A percentile compares a stretch with the other conserved stretches of the same genome.
These are phyloP conservation scores for Cordilura impudica DNA, from an alignment of 2,888 invertebrate genomes.

Conservation along the genomic window DNA sequence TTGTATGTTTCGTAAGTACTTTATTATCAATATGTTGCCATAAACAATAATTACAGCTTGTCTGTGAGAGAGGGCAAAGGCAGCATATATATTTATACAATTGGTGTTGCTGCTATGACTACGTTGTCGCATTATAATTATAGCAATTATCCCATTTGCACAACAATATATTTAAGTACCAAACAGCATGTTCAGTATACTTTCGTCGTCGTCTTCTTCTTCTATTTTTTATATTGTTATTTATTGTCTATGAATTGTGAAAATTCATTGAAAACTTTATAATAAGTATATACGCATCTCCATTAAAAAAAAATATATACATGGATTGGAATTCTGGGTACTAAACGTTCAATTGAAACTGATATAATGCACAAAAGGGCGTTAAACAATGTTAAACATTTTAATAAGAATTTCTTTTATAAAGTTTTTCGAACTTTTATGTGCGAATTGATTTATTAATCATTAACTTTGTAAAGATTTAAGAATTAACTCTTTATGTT, in stretches of 20 bases:
- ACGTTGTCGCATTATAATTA: slow-evolving; percentile 3
- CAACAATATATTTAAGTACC: background rate
- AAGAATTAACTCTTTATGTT: too few species aligned
- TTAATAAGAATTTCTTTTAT: too few species aligned
- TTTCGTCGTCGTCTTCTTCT: background rate
- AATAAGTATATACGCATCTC: background rate
- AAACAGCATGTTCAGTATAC: slow-evolving; percentile 2
- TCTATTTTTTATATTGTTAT: background rate
- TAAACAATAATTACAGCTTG: slow-evolving; percentile 36
- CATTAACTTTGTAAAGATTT: too few species aligned
- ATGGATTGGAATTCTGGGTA: background rate
- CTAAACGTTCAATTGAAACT: background rate
- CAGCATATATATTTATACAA: background rate
- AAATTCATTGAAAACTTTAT: background rate
- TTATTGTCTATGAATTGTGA: background rate
- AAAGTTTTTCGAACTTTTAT: too few species aligned
- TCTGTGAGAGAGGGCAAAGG: background rate
- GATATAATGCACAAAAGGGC: too few species aligned
- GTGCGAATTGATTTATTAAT: too few species aligned
- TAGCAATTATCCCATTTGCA: slow-evolving; percentile 8
- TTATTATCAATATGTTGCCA: slow-evolving; percentile 18
- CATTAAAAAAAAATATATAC: too few species aligned
- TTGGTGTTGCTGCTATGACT: background rate
- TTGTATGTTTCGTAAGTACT: background rate
- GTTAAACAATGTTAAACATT: too few species aligned